phyloP scores from a whole-genome alignment of 2,888 invertebrate species.

The Phengaris arion region DNA sequence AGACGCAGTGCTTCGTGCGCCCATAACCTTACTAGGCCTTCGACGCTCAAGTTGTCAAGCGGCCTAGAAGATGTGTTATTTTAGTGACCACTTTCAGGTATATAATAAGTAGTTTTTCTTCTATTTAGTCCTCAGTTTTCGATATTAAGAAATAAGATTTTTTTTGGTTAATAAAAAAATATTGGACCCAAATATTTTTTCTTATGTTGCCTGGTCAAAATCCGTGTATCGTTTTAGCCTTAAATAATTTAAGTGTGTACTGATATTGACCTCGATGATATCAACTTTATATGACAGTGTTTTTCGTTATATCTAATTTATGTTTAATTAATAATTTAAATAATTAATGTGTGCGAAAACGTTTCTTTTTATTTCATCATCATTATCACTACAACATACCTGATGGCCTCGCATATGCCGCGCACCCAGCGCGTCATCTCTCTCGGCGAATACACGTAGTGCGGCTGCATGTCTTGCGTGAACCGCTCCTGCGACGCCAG shows the following conservation, averaged over 20 bases:
- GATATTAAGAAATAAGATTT: not conserved
- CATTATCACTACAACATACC: slow-evolving; percentile 53
- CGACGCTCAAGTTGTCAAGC: slow-evolving; percentile 92
- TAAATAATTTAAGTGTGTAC: too few species aligned
- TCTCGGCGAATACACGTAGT: slow-evolving; percentile 99
- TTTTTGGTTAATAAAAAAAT: too few species aligned
- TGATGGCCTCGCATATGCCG: slow-evolving; percentile 98
- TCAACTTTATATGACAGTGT: too few species aligned
- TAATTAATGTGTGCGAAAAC: too few species aligned
- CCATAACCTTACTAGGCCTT: slow-evolving; percentile 98
- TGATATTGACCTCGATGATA: too few species aligned
- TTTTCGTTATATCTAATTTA: too few species aligned
- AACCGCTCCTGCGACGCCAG: slow-evolving; percentile 97
- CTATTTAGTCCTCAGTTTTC: not conserved
- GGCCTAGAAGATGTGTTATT: slow-evolving; percentile 78
- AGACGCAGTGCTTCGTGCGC: slow-evolving; percentile 98
- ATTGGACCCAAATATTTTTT: too few species aligned
- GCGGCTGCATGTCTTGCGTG: slow-evolving; percentile 99
- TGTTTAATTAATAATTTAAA: too few species aligned
- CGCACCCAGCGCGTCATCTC: slow-evolving; percentile 99
- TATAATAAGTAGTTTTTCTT: not conserved
- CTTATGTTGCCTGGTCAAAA: too few species aligned
- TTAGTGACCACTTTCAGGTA: not conserved
- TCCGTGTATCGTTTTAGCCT: too few species aligned
- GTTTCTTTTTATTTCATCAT: too few species aligned